These are phyloP conservation scores for Lycorma delicatula DNA, from an alignment of 1,140 invertebrate genomes.

Conservation along the genomic window DNA sequence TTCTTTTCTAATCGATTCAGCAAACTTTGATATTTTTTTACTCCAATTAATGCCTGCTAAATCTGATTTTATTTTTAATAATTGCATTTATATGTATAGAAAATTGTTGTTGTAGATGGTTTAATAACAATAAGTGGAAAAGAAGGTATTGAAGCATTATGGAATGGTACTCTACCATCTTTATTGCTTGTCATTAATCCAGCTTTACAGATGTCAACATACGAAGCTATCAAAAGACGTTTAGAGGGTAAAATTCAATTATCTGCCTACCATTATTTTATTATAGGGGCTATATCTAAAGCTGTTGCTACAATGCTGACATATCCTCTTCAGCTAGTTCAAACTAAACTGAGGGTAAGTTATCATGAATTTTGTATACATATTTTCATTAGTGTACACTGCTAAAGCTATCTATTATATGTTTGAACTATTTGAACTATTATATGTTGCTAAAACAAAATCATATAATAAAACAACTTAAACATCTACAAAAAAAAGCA, in stretches of 20 bases:
- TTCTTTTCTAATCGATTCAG: no score
- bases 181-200: slow-evolving; percentile 77
- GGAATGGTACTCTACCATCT: slow-evolving; percentile 76
- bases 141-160: slow-evolving; percentile 49
- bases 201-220: slow-evolving; percentile 85
- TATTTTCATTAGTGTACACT: no score
- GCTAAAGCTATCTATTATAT: no score
- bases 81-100: not conserved
- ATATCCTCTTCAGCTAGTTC: slow-evolving; percentile 82
- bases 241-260: slow-evolving; percentile 38
- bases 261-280: slow-evolving; percentile 46
- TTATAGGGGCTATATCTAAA: slow-evolving; percentile 70
- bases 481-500: no score
- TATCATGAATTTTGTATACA: no score
- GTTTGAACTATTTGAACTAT: no score
- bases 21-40: no score
- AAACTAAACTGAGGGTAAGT: slow-evolving; percentile 65
- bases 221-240: slow-evolving; percentile 69
- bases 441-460: not conserved
- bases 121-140: slow-evolving; percentile 37
- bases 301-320: slow-evolving; percentile 71
- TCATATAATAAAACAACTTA: no score
- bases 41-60: no score
- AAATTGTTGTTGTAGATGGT: slow-evolving; percentile 39
- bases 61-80: no score